Percentiles rank a stretch among this genome's conserved stretches.
Evolutionary conservation across 1,140 invertebrate species (phyloP).

Genomic region (Heliconius hewitsoni): DNA sequence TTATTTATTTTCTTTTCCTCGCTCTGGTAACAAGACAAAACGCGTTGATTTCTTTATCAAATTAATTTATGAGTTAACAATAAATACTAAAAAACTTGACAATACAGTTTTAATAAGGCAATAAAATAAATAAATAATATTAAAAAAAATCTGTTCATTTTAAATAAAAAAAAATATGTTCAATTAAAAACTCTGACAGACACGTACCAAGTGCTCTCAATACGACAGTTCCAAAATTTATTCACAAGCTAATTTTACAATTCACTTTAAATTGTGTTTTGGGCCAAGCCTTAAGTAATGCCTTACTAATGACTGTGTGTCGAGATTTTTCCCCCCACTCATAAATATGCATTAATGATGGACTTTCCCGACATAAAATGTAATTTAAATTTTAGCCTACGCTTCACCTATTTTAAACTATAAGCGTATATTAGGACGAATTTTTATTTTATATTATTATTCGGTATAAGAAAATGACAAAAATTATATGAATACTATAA

Average conservation of each 20-base stretch:
- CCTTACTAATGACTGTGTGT: slow-evolving; percentile 76
- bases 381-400: slow-evolving; percentile 64
- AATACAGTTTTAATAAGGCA: no score
- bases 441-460: neutral
- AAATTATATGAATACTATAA: no score
- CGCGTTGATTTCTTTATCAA: no score
- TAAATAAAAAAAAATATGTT: no score
- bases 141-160: no score
- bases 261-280: slow-evolving; percentile 38
- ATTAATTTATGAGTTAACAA: no score
- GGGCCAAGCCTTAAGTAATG: slow-evolving; percentile 55
- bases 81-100: no score
- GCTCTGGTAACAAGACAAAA: no score
- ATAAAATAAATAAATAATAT: no score
- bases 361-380: slow-evolving; percentile 57
- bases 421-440: neutral
- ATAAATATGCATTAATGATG: slow-evolving; percentile 77
- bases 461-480: no score
- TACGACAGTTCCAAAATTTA: neutral
- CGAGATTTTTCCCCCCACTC: slow-evolving; percentile 71
- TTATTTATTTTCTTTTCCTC: no score
- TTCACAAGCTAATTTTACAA: slow-evolving; percentile 9
- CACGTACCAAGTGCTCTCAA: neutral
- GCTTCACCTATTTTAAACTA: slow-evolving; percentile 35
- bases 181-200: no score